phyloP scores from a whole-genome alignment of 2,888 invertebrate species.

The Micoletzkya japonica region DNA sequence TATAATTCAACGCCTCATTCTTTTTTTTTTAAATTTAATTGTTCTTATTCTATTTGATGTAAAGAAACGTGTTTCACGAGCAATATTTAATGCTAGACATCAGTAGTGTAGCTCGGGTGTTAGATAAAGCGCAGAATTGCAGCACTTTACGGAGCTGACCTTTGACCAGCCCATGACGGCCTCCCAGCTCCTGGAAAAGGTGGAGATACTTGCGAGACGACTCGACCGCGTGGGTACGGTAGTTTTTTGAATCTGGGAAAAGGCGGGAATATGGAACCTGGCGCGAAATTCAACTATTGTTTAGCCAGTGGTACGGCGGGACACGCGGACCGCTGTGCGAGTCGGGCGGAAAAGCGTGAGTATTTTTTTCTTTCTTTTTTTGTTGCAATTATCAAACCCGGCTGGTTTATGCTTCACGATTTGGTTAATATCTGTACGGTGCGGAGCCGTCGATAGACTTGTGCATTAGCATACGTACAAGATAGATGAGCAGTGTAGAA shows the following conservation, averaged over 20 bases:
- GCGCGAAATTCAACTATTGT: background rate
- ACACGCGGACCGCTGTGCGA: slow-evolving; percentile 20
- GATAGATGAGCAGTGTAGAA: too few species aligned
- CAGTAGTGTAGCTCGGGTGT: slow-evolving; percentile 17
- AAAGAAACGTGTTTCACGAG: too few species aligned
- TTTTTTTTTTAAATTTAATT: background rate
- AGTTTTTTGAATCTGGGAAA: background rate
- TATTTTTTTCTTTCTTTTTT: background rate
- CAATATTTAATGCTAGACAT: too few species aligned
- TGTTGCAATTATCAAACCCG: too few species aligned
- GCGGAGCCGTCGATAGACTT: too few species aligned
- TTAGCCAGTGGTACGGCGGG: background rate
- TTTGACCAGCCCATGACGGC: slow-evolving; percentile 34
- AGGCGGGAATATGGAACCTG: background rate
- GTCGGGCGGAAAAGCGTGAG: slow-evolving; percentile 5
- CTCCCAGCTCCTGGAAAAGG: slow-evolving; percentile 32
- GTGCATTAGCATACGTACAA: too few species aligned
- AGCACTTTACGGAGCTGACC: slow-evolving; percentile 27
- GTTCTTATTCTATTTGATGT: background rate
- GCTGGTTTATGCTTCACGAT: too few species aligned
- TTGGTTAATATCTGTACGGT: too few species aligned
- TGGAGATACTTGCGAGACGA: slow-evolving; percentile 30
- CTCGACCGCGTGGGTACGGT: slow-evolving; percentile 19
- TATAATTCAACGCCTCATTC: background rate
- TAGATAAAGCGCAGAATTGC: too few species aligned